phyloP scores from a whole-genome alignment of 2,888 invertebrate genomes.

The Epinotia bilunana region DNA sequence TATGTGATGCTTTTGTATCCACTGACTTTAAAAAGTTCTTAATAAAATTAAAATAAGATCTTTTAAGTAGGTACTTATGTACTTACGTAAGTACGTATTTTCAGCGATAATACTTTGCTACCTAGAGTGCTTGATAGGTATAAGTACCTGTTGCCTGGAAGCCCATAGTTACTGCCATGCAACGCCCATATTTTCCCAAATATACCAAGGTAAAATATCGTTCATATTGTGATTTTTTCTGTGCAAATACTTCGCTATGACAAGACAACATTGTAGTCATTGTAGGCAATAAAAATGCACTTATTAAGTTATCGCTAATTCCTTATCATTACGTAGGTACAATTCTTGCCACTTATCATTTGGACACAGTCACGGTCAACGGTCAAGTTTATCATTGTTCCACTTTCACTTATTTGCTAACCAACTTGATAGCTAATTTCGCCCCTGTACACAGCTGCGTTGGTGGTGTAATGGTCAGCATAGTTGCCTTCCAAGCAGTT shows the following conservation, averaged over 20 bases:
- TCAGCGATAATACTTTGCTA: no score
- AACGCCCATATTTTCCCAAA: no score
- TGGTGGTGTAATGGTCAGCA: constrained; percentile 83
- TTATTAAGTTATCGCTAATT: not conserved
- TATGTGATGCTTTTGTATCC: not conserved
- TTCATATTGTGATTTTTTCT: not conserved
- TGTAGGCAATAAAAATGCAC: not conserved
- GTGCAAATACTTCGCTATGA: not conserved
- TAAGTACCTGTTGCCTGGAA: no score
- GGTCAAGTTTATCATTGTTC: not conserved
- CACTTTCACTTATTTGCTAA: not conserved
- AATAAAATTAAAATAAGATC: no score
- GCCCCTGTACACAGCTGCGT: constrained; percentile 47
- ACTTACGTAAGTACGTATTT: no score
- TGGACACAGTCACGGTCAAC: not conserved
- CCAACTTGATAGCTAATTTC: constrained; percentile 50
- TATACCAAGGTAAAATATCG: not conserved
- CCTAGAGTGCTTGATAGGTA: no score
- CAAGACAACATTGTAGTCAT: not conserved
- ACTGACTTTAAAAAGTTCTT: no score
- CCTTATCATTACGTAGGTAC: not conserved
- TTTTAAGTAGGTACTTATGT: no score
- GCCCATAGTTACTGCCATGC: no score
- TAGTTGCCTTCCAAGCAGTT: constrained; percentile 83
- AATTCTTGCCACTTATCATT: not conserved